Evolutionary conservation across 2,113 vertebrate species (phyloP), one percentile per base, ranked within the genome.

Genomic region (Otolemur garnettii): DNA sequence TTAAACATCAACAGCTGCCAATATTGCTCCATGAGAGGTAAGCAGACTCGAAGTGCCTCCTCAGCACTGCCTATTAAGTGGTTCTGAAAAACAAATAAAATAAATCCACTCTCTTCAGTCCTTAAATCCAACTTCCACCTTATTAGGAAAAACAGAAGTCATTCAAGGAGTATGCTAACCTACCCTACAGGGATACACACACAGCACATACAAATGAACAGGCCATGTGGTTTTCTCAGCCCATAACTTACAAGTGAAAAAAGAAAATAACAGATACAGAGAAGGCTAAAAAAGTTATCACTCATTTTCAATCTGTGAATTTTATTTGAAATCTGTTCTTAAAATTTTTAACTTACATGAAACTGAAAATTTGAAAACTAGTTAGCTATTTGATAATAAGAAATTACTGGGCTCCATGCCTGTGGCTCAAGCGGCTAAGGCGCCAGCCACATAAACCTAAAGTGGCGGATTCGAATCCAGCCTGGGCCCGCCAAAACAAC

Each of bases 91-190:
- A 74, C 14, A 80, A 84, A 79, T 26, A 69, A 75, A 53, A 90
- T 59, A 30, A 59, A n/a, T 35, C 9, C 28, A 72, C 42, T 50
- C 42, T 57, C 57, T 45, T 62, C 62, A 87, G 57, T 15, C 42
- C 30, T 93, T 74, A 87, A n/a, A 91, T 68, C 35, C 50, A 62
- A 90, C 19, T 81, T 81, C 79, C 4, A 87, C n/a, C 38, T 88
- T 24, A 64, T 0, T 0, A 88, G 19, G 30, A 55, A 83, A 78
- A 77, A 74, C 21, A 60, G 14, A 57, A 72, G 68, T 77, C 38
- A 91, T n/a, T 85, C 1, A 66, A 78, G 60, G 21, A 77, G 77
- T 75, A 28, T 69, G 53, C 30, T 42, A 77, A 81, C 24, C 30
- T 38, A 66, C 7, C 84, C 22, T 45, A 68, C 35, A 10, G 35